Evolutionary conservation across 2,888 invertebrate species (phyloP).

Genomic region (Eucriotettix oculatus): DNA sequence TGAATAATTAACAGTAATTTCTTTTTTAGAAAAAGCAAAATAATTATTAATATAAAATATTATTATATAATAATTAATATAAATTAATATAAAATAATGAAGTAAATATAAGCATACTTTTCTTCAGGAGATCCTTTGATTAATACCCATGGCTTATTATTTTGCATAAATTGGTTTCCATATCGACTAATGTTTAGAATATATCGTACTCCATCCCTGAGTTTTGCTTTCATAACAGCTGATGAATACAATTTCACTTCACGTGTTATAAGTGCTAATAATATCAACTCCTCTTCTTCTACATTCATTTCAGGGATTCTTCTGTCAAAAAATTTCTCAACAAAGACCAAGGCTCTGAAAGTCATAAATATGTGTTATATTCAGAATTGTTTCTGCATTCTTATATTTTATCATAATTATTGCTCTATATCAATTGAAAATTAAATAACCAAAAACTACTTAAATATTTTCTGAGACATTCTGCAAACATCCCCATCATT

Average conservation of each 20-base stretch:
- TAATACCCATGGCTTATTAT: slow-evolving; percentile 84
- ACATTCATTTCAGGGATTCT: slow-evolving; percentile 45
- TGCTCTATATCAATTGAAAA: no score
- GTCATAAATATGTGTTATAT: slow-evolving; percentile 1
- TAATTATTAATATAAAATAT: no score
- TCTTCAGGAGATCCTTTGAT: slow-evolving; percentile 67
- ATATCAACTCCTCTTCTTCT: slow-evolving; percentile 45
- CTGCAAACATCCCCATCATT: no score
- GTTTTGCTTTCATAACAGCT: slow-evolving; percentile 55
- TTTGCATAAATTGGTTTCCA: slow-evolving; percentile 96
- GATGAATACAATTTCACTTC: slow-evolving; percentile 57
- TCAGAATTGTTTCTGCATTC: no score
- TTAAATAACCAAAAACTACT: no score
- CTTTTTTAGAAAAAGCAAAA: neutral
- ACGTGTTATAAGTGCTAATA: slow-evolving; percentile 63
- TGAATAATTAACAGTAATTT: slow-evolving; percentile 1
- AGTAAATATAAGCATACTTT: slow-evolving; percentile 34
- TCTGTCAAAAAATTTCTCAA: slow-evolving; percentile 64
- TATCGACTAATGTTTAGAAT: slow-evolving; percentile 74
- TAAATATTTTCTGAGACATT: no score
- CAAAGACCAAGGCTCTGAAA: slow-evolving; percentile 68
- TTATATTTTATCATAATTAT: no score
- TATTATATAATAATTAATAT: no score
- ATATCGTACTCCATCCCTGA: slow-evolving; percentile 72
- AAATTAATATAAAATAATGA: no score